Evolutionary conservation across 2,113 vertebrate species (phyloP).

Genomic region (Taxidea taxus): DNA sequence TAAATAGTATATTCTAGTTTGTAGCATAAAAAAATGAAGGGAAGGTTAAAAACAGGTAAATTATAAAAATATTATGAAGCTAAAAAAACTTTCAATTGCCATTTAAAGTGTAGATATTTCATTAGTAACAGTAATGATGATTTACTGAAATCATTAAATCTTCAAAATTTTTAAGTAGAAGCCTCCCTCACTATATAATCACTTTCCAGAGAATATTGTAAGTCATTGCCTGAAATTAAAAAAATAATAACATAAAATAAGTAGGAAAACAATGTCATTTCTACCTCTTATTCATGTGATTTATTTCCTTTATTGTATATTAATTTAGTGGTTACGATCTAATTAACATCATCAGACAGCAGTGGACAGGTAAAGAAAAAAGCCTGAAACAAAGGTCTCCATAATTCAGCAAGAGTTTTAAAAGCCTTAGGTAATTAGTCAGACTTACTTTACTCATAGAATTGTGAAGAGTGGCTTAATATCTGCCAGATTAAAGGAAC

Average conservation of each 20-base stretch:
- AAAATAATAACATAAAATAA: background rate
- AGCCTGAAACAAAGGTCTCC: slow-evolving; percentile 45
- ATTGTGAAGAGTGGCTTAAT: background rate
- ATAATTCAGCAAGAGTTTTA: slow-evolving; percentile 55
- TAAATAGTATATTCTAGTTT: background rate
- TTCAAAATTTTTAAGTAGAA: slow-evolving; percentile 14
- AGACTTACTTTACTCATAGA: slow-evolving; percentile 39
- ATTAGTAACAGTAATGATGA: slow-evolving; percentile 57
- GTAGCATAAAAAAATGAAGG: background rate
- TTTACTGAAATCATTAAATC: slow-evolving; percentile 59
- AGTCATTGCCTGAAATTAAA: background rate
- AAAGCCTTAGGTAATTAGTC: slow-evolving; percentile 54
- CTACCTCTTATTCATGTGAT: background rate
- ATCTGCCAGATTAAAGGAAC: background rate
- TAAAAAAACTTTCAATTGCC: slow-evolving; percentile 23
- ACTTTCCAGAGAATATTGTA: slow-evolving; percentile 17
- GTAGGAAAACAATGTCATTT: background rate
- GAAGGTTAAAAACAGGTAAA: slow-evolving; percentile 15
- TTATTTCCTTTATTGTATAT: background rate
- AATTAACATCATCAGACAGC: slow-evolving; percentile 44
- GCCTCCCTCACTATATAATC: background rate
- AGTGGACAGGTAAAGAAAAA: slow-evolving; percentile 3
- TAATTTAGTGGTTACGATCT: background rate
- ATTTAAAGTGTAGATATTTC: slow-evolving; percentile 33
- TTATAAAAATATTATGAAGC: slow-evolving; percentile 46